phyloP scores from a whole-genome alignment of 1,140 invertebrate genomes.

The Drosophila nannoptera region DNA sequence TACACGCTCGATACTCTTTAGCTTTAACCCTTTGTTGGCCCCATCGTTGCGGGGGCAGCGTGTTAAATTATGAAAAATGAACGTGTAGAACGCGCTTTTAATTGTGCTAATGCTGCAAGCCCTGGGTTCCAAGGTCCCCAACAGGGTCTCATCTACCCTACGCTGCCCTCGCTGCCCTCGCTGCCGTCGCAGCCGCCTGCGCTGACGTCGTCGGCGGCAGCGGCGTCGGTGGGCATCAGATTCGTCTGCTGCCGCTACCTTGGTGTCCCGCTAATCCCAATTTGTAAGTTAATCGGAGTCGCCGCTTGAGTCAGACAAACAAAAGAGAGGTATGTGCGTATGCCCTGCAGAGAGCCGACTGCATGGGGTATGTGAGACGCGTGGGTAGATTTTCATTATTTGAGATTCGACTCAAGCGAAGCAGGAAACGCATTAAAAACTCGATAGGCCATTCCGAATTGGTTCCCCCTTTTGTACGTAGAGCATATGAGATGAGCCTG shows the following conservation, averaged over 20 bases:
- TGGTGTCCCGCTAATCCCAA: constrained; percentile 76
- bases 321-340: constrained; percentile 27
- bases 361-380: constrained; percentile 9
- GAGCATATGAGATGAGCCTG: too few relatives aligned
- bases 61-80: constrained; percentile 78
- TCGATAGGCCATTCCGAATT: too few relatives aligned
- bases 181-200: too few relatives aligned
- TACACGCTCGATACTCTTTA: constrained; percentile 36
- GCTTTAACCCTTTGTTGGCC: constrained; percentile 58
- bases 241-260: constrained; percentile 43
- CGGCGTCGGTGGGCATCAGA: constrained; percentile 16
- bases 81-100: constrained; percentile 75
- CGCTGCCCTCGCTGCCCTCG: background rate
- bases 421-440: too few relatives aligned
- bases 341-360: background rate
- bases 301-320: constrained; percentile 61
- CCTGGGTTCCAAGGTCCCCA: constrained; percentile 34
- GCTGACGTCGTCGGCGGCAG: constrained; percentile 12
- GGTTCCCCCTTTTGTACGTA: too few relatives aligned
- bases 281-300: constrained; percentile 77
- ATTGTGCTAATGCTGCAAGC: constrained; percentile 73
- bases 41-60: constrained; percentile 68
- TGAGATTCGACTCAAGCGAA: background rate
- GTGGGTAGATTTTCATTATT: background rate
- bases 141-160: constrained; percentile 30